Evolutionary conservation across 1,140 invertebrate species (phyloP), one percentile per base, ranked within the genome.

Genomic region (Helicorthomorpha holstii): DNA sequence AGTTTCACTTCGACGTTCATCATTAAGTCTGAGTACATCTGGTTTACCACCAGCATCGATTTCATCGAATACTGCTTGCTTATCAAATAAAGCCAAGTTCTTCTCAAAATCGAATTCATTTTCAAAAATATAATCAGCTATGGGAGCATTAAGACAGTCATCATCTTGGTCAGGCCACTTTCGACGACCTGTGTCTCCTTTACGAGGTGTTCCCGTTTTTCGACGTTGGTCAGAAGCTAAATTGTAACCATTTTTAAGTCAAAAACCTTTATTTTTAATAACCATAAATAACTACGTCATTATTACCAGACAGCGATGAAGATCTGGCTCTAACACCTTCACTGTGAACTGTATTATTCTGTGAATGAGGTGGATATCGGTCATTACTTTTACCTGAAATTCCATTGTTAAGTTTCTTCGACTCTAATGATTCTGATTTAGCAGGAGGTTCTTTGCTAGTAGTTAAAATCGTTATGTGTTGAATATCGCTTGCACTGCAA

Each of bases 61-160:
- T 66, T 83, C 75, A 60, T 86, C 79, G 77, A 79, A 82, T 53
- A 76, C 70, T 43, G 79, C 80, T 66, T 73, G 65, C 69, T 93
- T 93, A 68, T 92, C 82, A 69, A 92, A 92, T 24, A 93, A 68
- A 12, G 86, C 85, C 21, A 92, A 70, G 73, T 92, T 92, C 56
- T 86, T 89, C 65, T 92, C 87, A 75, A 93, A 92, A 73, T 92
- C 89, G 74, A 92, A 93, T 58, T 89, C 85, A 62, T 85, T 75
- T 54, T 72, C 67, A 44, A 75, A 54, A 21, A 66, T 59, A 27
- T 70, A 73, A 47, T 74, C 70, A 58, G 77, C 73, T 23, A 77
- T 70, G 3, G 73, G 71, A 34, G 70, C 73, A 55, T 74, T 77
- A 62, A 80, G 80, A 52, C 75, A 74, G 38, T 77, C 71, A 57